Evolutionary conservation across 30 jellyfish, hydroid and myxozoan species (phyloP).

Genomic region (Cassiopea xamachana): DNA sequence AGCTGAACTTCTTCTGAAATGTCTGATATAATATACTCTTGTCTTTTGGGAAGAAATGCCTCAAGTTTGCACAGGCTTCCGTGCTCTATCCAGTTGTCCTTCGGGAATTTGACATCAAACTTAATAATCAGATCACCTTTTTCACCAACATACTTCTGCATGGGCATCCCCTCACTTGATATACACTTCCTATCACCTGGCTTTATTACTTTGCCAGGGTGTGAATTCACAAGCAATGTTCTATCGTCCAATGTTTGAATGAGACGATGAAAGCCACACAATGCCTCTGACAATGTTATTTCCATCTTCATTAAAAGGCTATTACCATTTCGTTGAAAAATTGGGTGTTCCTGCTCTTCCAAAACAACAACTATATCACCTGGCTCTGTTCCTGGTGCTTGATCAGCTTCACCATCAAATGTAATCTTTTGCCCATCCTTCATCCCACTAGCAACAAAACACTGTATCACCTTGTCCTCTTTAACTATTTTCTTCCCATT

Average conservation of each 20-base stretch:
- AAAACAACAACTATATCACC: constrained; percentile 93
- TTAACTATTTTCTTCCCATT: constrained; percentile 88
- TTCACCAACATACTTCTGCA: constrained; percentile 39
- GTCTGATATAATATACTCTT: constrained; percentile 89
- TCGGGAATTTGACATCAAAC: constrained; percentile 90
- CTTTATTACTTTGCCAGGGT: constrained; percentile 93
- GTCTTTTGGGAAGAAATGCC: constrained; percentile 82
- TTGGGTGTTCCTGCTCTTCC: constrained; percentile 89
- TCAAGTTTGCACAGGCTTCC: constrained; percentile 60
- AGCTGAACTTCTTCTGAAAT: constrained; percentile 83
- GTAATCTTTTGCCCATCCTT: constrained; percentile 93
- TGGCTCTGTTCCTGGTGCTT: constrained; percentile 96
- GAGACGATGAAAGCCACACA: constrained; percentile 82
- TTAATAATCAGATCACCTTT: constrained; percentile 83
- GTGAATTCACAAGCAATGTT: constrained; percentile 68
- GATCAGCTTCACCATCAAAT: constrained; percentile 94
- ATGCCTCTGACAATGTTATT: constrained; percentile 87
- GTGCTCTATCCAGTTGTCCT: constrained; percentile 68
- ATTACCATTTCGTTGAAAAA: constrained; percentile 78
- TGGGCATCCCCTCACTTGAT: constrained; percentile 95
- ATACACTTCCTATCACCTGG: constrained; percentile 89
- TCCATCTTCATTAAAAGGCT: constrained; percentile 75
- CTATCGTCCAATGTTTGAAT: constrained; percentile 84
- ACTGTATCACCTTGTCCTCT: constrained; percentile 83
- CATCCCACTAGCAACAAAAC: constrained; percentile 89